Base-by-base conservation (phyloP, 2,113 vertebrate genomes). In the Patagioenas fasciata region DNA sequence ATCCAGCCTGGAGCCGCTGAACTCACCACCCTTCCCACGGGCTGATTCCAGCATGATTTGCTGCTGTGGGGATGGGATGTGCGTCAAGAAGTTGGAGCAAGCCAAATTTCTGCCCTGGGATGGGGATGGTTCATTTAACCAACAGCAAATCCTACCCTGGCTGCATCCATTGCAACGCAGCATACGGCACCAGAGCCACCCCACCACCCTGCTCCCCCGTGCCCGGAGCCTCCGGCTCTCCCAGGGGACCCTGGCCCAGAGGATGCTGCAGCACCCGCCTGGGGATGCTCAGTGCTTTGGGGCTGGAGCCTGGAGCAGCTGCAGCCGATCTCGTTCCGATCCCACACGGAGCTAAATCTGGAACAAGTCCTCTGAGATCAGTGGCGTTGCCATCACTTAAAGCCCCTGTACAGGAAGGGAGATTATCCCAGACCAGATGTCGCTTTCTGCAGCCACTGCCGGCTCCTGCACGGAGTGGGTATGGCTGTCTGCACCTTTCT, bases 361-460 rank as follows among this genome's bases (percentile, higher is more conserved):
- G 96, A 97, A 90, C 96, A 79, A 74, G 90, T 61, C 94, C 95
- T 83, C 38, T 0, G 95, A 88, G 93, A 94, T 94, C 75, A 56
- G 85, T 0, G 65, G 64, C 4, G 9, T 93, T 89, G 85, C 84
- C 70, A 91, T 89, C 5, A 1, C 70, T 18, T 2, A 95, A 95
- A 96, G 58, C 91, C 75, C 2, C 61, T 26, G 42, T 5, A 11
- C 0, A 6, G 50, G n/a, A 21, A 84, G 67, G 69, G 57, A 24
- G 93, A 95, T 96, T 96, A 96, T 95, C 85, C 90, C 82, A 24
- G 87, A 19, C 50, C 94, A 95, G 95, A 91, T 96, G 96, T 78
- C 89, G 15, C 66, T 94, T 86, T 88, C 75, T 38, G 60, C 75
- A 74, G 89, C 54, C 21, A 0, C 70, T 18, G 84, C 20, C 1